These are phyloP conservation scores for Apodemia duryi DNA, from an alignment of 2,888 invertebrate species.

Conservation along the genomic window DNA sequence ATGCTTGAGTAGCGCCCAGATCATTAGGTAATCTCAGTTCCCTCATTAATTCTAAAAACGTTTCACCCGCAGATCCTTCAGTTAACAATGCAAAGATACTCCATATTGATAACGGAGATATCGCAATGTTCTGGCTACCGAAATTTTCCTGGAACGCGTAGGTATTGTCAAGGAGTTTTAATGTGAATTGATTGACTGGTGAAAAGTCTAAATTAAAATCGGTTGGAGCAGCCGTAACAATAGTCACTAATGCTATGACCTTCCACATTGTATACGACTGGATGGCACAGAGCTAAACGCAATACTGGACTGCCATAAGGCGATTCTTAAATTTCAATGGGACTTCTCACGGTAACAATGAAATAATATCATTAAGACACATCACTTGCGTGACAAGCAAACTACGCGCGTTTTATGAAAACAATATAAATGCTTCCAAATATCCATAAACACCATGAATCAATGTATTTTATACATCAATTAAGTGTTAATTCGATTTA, in stretches of 20 bases:
- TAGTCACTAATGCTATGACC: slow-evolving; percentile 42
- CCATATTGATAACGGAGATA: slow-evolving; percentile 69
- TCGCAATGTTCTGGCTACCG: slow-evolving; percentile 53
- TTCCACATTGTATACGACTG: slow-evolving; percentile 49
- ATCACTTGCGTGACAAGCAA: slow-evolving; percentile 29
- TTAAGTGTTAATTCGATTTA: slow-evolving; percentile 5
- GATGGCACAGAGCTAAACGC: slow-evolving; percentile 42
- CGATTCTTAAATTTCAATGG: slow-evolving; percentile 41
- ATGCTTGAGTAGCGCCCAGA: slow-evolving; percentile 51
- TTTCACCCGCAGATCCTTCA: slow-evolving; percentile 64
- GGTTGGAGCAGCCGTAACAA: slow-evolving; percentile 48
- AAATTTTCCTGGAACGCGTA: slow-evolving; percentile 60
- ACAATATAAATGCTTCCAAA: background rate
- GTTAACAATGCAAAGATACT: slow-evolving; percentile 61
- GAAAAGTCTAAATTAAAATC: slow-evolving; percentile 41
- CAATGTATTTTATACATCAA: background rate
- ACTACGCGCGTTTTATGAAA: slow-evolving; percentile 24
- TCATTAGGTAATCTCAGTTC: slow-evolving; percentile 55
- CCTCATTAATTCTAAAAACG: slow-evolving; percentile 57
- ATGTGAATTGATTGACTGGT: slow-evolving; percentile 56
- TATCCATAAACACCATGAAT: background rate
- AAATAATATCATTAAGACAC: slow-evolving; percentile 41
- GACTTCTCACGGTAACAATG: slow-evolving; percentile 59
- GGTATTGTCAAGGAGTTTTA: slow-evolving; percentile 59
- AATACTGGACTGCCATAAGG: slow-evolving; percentile 42